Conservation (phyloP, 1,140 invertebrate genomes). For the Dreissena rostriformis region DNA sequence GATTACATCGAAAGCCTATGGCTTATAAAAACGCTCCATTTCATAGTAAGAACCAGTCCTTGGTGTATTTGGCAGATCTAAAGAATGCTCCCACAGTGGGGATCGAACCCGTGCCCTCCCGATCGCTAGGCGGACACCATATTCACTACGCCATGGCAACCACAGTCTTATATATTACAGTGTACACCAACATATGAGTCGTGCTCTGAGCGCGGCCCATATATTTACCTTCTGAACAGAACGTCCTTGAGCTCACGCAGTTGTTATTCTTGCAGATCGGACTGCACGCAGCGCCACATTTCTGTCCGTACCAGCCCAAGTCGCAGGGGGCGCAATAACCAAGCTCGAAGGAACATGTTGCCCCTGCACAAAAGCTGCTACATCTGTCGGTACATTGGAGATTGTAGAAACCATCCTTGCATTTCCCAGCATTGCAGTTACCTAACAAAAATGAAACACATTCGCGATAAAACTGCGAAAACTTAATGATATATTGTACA, state of each 20-base stretch:
- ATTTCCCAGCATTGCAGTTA: conserved; percentile 16
- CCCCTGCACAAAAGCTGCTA: conserved; percentile 11
- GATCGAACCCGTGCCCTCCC: too few species aligned
- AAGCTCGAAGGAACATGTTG: conserved; percentile 9
- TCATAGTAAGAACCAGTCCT: too few species aligned
- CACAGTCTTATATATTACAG: too few species aligned
- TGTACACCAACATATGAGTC: too few species aligned
- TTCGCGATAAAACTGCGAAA: not conserved
- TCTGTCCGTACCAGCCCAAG: conserved; percentile 40
- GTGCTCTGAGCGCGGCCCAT: too few species aligned
- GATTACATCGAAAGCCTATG: too few species aligned
- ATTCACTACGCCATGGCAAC: too few species aligned
- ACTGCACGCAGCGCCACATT: conserved; percentile 37
- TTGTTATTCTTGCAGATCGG: conserved; percentile 43
- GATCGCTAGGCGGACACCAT: too few species aligned
- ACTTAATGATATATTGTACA: too few species aligned
- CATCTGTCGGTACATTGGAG: conserved; percentile 9
- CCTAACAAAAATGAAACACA: conserved; percentile 6
- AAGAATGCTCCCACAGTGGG: too few species aligned
- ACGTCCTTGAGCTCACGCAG: not conserved
- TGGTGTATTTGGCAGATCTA: too few species aligned
- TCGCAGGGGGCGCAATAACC: conserved; percentile 23
- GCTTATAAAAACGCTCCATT: too few species aligned
- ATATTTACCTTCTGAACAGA: conserved; percentile 25
- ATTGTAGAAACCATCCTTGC: conserved; percentile 14